Base-by-base conservation (phyloP, 1,140 invertebrate species). In the Bombus cullumanus region DNA sequence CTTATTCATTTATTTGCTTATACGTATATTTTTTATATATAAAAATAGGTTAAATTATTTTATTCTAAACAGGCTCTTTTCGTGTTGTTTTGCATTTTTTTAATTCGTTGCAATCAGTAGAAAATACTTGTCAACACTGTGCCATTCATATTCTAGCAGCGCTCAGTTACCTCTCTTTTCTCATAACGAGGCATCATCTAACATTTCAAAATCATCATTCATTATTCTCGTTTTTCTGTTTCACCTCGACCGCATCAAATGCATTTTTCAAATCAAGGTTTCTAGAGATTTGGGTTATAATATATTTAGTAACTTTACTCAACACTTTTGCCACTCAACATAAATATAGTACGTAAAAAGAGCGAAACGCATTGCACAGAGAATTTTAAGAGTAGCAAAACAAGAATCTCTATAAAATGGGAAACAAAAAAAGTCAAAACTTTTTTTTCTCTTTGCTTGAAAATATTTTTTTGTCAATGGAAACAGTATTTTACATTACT, bases 71-170 rank as follows among this genome's bases (percentile, higher is more conserved):
- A 15, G 25, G 18, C 83, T 84, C 39, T 64, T 74, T 57, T 25
- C n/a, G 53, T 80, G 53, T 80, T 76, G 18, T 47, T 62, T 80
- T 57, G 68, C 47, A 47, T 64, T 73, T 28, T 28, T 68, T n/a
- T 74, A 74, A 64, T 76, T 85, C 81, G 74, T 87, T 87, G 66
- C 76, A 57, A 74, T 53, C 3, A 22, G 57, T 78, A 66, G 43
- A 68, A 64, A 74, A 74, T 59, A 79, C 31, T 84, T 84, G 86
- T 84, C 85, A 85, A 85, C 64, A 77, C 78, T 90, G 86, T 87
- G 85, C 82, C 88, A 85, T 90, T 77, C 64, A 77, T 75, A 73
- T 82, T 43, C 69, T 47, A 73, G 8, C 34, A 66, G 47, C 57
- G 74, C 41, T 72, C 74, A 9, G 25, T 68, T 12, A 28, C 57